Evolutionary conservation across 2,888 invertebrate genomes (phyloP), one percentile per base, ranked within the genome.

Genomic region (Brachylomia viminalis): DNA sequence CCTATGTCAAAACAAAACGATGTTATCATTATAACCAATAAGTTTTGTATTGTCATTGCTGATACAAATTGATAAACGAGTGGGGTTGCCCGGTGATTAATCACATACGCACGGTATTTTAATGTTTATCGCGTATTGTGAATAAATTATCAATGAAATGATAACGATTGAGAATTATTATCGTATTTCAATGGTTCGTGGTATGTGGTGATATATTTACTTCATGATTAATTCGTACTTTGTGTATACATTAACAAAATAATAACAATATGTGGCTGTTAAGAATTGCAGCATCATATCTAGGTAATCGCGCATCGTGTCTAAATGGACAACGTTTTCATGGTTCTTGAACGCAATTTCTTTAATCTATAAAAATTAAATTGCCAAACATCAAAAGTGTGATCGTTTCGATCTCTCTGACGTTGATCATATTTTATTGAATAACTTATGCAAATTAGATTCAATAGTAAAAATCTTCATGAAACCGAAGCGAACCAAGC

Each of bases 21-120:
- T 87, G 65, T 67, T 79, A 88, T 87, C 79, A 80, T 80, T 75
- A 79, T 74, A 56, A 62, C 71, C 79, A 85, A 87, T 88, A 87
- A 81, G 77, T 86, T 79, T 80, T 78, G 78, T 79, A 69, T 80
- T 83, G 82, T 83, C 83, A 76, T 69, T 79, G 73, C 72, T 71
- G 76, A 86, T 82, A 86, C 59, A 80, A 88, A 88, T 88, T 88
- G 83, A 88, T 88, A 79, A 80, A 86, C 74, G 83, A 84, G 65
- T 84, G 73, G 70, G 69, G 75, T 75, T 79, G 72, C 70, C 67
- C 49, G 75, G 73, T 80, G 82, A 88, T 87, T 88, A 87, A 88
- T 87, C 80, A 87, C 76, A 82, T 70, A 76, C 66, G 27, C 69
- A 76, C 72, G 64, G 42, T 72, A 79, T 80, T 85, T 84, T 74